Evolutionary conservation across 1,140 invertebrate species (phyloP).

Genomic region (Danaus melanippus): DNA sequence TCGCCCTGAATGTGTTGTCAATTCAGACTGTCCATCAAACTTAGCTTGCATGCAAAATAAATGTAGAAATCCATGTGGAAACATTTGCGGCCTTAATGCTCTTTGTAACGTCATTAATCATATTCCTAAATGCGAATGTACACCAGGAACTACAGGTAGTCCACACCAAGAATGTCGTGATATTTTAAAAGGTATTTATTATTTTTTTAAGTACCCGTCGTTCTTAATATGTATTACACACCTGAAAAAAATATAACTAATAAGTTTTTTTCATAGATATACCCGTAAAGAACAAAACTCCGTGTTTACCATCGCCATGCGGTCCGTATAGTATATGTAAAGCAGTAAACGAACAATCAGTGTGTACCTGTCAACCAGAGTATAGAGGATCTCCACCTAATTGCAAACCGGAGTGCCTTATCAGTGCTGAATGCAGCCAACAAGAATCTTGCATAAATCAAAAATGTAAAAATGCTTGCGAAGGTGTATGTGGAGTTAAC

Average conservation of each 20-base stretch:
- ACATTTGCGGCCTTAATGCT: conserved; percentile 77
- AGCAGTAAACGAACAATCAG: conserved; percentile 77
- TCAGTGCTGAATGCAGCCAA: conserved; percentile 68
- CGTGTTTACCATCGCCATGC: conserved; percentile 84
- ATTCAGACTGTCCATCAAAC: conserved; percentile 74
- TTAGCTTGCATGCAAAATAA: conserved; percentile 75
- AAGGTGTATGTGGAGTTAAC: conserved; percentile 74
- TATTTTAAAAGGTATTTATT: conserved; percentile 32
- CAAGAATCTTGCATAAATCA: conserved; percentile 65
- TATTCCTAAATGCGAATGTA: conserved; percentile 73
- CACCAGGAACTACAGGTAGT: conserved; percentile 73
- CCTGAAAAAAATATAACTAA: too few species aligned
- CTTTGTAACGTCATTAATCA: conserved; percentile 76
- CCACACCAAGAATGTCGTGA: conserved; percentile 68
- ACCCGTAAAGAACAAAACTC: conserved; percentile 64
- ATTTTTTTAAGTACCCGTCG: conserved; percentile 1
- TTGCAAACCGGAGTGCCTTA: conserved; percentile 73
- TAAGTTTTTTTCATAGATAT: conserved; percentile 23
- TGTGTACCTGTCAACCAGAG: conserved; percentile 76
- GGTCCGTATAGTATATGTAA: conserved; percentile 82
- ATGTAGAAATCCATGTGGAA: conserved; percentile 79
- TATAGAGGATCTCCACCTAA: conserved; percentile 65
- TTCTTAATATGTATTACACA: too few species aligned
- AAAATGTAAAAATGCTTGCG: conserved; percentile 74
- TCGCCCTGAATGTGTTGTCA: conserved; percentile 77